phyloP scores from a whole-genome alignment of 2,888 invertebrate species.

The Vandiemenella viatica region DNA sequence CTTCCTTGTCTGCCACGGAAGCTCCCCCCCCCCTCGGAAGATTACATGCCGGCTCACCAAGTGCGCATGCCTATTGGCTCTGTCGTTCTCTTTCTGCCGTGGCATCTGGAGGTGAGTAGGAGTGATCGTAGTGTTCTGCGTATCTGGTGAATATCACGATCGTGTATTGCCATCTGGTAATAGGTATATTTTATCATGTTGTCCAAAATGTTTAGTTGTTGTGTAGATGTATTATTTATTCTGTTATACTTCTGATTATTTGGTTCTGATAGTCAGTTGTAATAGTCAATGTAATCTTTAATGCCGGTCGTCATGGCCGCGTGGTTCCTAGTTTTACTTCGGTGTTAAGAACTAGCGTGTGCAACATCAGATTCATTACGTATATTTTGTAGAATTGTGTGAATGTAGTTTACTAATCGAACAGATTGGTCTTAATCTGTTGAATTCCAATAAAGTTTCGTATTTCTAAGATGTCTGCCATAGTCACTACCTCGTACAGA shows the following conservation, averaged over 20 bases:
- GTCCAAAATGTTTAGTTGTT: not conserved
- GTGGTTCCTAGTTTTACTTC: too few species aligned
- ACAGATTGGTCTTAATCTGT: not conserved
- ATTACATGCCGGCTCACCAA: conserved; percentile 1
- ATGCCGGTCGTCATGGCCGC: conserved; percentile 12
- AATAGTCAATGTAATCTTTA: too few species aligned
- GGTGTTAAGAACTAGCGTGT: not conserved
- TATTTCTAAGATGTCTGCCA: too few species aligned
- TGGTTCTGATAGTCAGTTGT: too few species aligned
- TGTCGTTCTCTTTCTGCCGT: conserved; percentile 26
- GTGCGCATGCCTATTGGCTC: conserved; percentile 20
- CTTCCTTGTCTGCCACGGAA: too few species aligned
- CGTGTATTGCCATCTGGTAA: conserved; percentile 7
- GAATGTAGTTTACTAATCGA: not conserved
- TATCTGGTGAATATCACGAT: conserved; percentile 7
- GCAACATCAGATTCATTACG: not conserved
- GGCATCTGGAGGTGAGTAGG: conserved; percentile 25
- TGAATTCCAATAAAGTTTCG: too few species aligned
- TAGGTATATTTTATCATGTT: not conserved
- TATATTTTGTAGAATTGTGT: not conserved
- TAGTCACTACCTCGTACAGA: too few species aligned
- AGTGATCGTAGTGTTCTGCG: conserved; percentile 7
- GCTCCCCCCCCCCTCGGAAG: too few species aligned
- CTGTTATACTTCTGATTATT: too few species aligned
- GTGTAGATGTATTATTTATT: conserved; percentile 2